phyloP scores from a whole-genome alignment of 2,888 invertebrate species.

The Tetragonisca angustula region DNA sequence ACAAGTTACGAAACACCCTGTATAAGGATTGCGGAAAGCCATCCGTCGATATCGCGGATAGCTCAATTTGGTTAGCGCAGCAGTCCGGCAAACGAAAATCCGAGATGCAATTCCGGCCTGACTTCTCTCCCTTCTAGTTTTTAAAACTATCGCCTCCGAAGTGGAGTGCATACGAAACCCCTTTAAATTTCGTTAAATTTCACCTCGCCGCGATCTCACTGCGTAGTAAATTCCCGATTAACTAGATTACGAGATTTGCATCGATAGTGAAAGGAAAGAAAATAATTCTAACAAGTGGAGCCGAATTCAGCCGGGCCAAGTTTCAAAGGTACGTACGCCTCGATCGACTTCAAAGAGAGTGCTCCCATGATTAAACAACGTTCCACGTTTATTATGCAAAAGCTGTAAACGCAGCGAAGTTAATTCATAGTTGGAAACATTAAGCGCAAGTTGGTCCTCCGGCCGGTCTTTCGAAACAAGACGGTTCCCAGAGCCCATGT shows the following conservation, averaged over 20 bases:
- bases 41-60: neutral
- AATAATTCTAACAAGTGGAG: no score
- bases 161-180: neutral
- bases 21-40: neutral
- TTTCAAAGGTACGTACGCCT: neutral
- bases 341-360: neutral
- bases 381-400: slow-evolving; percentile 24
- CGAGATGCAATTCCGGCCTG: neutral
- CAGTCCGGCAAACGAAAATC: neutral
- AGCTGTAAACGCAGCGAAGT: slow-evolving; percentile 7
- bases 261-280: no score
- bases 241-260: no score
- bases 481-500: slow-evolving; percentile 35
- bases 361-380: neutral
- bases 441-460: slow-evolving; percentile 42
- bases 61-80: neutral
- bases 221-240: no score
- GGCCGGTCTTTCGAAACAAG: slow-evolving; percentile 31
- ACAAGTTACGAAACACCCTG: no score
- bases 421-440: slow-evolving; percentile 41
- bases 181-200: neutral
- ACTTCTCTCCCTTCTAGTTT: neutral
- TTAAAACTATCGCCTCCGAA: neutral
- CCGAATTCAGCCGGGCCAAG: neutral
- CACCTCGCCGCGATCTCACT: neutral